Base-by-base conservation (phyloP, 2,888 invertebrate species). In the Glyphotaelius pellucidus region DNA sequence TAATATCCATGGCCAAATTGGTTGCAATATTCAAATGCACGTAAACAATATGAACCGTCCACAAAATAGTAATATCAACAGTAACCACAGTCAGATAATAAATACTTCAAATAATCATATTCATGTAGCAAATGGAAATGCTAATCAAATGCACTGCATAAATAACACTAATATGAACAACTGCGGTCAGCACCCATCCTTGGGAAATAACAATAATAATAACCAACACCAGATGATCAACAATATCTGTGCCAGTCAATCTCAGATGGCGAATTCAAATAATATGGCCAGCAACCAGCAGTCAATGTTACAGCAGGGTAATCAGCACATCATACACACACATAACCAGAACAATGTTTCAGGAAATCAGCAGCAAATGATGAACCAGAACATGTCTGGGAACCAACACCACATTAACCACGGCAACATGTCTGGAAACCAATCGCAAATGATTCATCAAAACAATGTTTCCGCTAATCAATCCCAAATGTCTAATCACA, bases 1-100 rank as follows among this genome's bases (percentile, higher is more conserved):
- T 2, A 96, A 94, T 93, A 95, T 95, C 91, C 95, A 95, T 93
- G 96, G 95, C 93, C 96, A 96, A 94, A 95, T 96, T 94, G 95
- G 95, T 93, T 95, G 95, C 3, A 95, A 95, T 92, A 80, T 92
- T 42, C 92, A 93, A 90, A 91, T 92, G 91, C 92, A 92, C 9
- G 94, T 93, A 95, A 95, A 94, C 95, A 95, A 93, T 95, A 95
- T 93, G 95, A 96, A 87, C 80, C 80, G 89, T 35, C 85, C 91
- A 0, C 92, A 91, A 30, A 91, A 91, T 35, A 93, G 89, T 90
- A 88, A 35, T 67, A 15, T 42, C 85, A 95, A 94, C 93, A 94
- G 95, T 3, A 94, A 89, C 80, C 89, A 80, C 19, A 42, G 89
- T 11, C 89, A 89, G 31, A 32, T 90, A 81, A 79, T 90, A 81